Evolutionary conservation across 2,888 invertebrate species (phyloP), one percentile per base, ranked within the genome.

Genomic region (Chrysolina haemoptera): DNA sequence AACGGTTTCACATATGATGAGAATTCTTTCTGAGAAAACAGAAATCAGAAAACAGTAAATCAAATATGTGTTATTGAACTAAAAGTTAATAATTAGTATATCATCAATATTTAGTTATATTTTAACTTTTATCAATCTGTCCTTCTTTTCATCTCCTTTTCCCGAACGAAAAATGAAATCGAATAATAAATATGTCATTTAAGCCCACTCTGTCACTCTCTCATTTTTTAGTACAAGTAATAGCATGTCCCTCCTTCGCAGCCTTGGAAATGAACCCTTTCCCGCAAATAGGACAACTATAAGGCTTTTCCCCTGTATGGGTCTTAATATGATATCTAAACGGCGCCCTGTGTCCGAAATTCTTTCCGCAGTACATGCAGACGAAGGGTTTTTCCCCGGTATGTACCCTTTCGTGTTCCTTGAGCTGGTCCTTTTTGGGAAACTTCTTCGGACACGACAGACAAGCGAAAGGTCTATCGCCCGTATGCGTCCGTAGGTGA

Each of bases 401-500:
- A 79, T 91, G 91, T 48, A 81, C 82, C 22, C 80, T 63, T 64
- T 81, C 79, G 71, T 83, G 83, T 43, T 78, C 79, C 53, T 79
- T 79, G 9, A 83, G 75, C 46, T 80, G 81, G 70, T 88, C 89
- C 12, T 83, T 85, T 40, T 86, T 89, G 0, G 87, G 85, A n/a
- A 91, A 84, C 0, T 80, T 79, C 73, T 85, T 79, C 11, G 74
- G 74, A 59, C 86, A 86, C 9, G 80, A 79, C 1, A 71, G 73
- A 64, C 84, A 84, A 16, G 74, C 75, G 71, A 79, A 83, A 1
- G 91, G 91, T 77, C 90, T 90, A 27, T 89, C 87, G 8, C 90
- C 90, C 0, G 88, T 87, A 79, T 91, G 91, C 59, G 89, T 89
- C 40, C 89, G 84, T 62, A 89, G 87, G 76, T 91, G 91, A 27